A percentile compares a stretch with the other conserved stretches of the same genome.
Evolutionary conservation across 2,113 vertebrate genomes (phyloP).

Genomic region (Zingel zingel): DNA sequence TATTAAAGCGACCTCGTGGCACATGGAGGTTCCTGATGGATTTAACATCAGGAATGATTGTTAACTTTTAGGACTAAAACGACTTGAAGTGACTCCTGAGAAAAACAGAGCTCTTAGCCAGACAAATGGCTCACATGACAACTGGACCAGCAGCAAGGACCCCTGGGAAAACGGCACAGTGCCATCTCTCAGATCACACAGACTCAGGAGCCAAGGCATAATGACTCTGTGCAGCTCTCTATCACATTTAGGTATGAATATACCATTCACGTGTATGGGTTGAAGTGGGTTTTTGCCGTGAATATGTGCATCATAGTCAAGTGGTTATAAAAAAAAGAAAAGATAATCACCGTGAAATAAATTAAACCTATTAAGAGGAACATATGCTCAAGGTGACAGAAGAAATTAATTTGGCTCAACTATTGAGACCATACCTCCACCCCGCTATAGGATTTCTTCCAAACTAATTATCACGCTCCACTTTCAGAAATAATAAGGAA

Average conservation of each 20-base stretch:
- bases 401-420: slow-evolving; percentile 84
- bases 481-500: slow-evolving; percentile 84
- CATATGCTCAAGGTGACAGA: slow-evolving; percentile 83
- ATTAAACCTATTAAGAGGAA: slow-evolving; percentile 84
- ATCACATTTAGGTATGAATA: slow-evolving; percentile 68
- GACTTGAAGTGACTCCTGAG: slow-evolving; percentile 79
- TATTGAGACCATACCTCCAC: slow-evolving; percentile 81
- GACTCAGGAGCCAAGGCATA: slow-evolving; percentile 52
- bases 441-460: slow-evolving; percentile 80
- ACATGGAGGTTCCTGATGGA: slow-evolving; percentile 79
- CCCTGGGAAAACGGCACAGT: slow-evolving; percentile 81
- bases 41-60: slow-evolving; percentile 84
- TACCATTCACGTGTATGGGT: slow-evolving; percentile 43
- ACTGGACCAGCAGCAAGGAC: slow-evolving; percentile 66
- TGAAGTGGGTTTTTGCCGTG: slow-evolving; percentile 67
- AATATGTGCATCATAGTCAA: slow-evolving; percentile 72
- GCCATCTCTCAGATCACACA: slow-evolving; percentile 72
- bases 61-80: slow-evolving; percentile 80
- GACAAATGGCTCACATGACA: slow-evolving; percentile 82
- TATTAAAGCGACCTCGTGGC: slow-evolving; percentile 81
- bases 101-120: slow-evolving; percentile 73
- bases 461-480: slow-evolving; percentile 85
- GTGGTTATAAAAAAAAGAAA: slow-evolving; percentile 41
- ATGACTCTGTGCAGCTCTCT: slow-evolving; percentile 54
- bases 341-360: slow-evolving; percentile 82